Conservation (phyloP, 2,888 invertebrate species). For the Allygus modestus region DNA sequence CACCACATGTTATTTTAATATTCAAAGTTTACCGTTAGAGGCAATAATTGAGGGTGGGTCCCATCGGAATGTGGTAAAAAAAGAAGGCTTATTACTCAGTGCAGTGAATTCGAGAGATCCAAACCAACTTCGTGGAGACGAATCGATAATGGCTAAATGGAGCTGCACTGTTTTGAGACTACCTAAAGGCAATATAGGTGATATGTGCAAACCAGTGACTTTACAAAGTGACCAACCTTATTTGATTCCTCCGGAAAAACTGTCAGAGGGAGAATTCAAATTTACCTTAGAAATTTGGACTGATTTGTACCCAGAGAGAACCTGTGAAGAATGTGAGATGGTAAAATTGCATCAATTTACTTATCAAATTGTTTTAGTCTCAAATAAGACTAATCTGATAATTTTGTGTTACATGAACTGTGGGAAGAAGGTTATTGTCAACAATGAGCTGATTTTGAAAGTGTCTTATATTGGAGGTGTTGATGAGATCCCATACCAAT, state of each 20-base stretch:
- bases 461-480: neutral
- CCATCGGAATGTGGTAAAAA: neutral
- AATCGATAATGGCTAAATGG: neutral
- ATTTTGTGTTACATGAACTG: neutral
- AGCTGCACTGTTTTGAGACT: neutral
- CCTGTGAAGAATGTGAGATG: neutral
- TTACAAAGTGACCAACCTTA: neutral
- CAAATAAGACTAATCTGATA: neutral
- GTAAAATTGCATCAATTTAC: neutral
- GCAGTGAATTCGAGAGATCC: constrained; percentile 3
- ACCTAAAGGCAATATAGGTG: neutral
- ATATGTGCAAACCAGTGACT: neutral
- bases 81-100: neutral
- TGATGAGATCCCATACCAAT: neutral
- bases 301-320: neutral
- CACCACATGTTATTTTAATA: neutral
- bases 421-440: neutral
- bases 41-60: neutral
- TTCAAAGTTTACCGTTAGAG: neutral
- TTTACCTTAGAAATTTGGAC: constrained; percentile 15
- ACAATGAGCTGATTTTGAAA: neutral
- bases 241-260: neutral
- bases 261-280: neutral
- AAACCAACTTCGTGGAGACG: neutral
- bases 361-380: neutral